Conservation (phyloP, 2,113 vertebrate species). For the Arvicanthis niloticus region DNA sequence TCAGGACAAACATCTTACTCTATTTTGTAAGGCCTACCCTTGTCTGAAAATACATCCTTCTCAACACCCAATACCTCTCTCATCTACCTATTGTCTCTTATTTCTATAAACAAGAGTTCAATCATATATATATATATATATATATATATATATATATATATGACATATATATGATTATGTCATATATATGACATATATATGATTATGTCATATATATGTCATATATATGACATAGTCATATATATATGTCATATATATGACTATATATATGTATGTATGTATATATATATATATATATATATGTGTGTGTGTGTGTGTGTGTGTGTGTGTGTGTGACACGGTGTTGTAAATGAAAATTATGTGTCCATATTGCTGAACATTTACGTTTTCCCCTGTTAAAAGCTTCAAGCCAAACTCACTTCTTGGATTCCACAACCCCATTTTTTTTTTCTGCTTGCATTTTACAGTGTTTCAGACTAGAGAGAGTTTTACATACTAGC, state of each 20-base stretch:
- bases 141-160: too few relatives aligned
- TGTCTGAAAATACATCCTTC: neutral
- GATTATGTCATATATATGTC: too few relatives aligned
- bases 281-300: too few relatives aligned
- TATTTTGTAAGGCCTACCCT: neutral
- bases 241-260: too few relatives aligned
- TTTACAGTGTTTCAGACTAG: neutral
- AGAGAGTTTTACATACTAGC: neutral
- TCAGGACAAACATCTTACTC: neutral
- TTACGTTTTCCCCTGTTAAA: neutral
- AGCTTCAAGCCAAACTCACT: neutral
- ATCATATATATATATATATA: neutral
- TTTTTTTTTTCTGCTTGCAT: neutral
- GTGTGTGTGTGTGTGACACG: too few relatives aligned
- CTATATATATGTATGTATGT: too few relatives aligned
- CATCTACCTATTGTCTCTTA: neutral
- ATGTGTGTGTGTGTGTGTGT: too few relatives aligned
- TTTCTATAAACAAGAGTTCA: neutral
- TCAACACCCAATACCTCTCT: neutral
- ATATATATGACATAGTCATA: too few relatives aligned
- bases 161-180: too few relatives aligned
- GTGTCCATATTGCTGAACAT: neutral
- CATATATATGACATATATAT: too few relatives aligned
- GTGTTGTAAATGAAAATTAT: neutral
- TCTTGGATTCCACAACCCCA: neutral